These are phyloP conservation scores for Galerucella calmariensis DNA, from an alignment of 2,888 invertebrate species.

Conservation along the genomic window DNA sequence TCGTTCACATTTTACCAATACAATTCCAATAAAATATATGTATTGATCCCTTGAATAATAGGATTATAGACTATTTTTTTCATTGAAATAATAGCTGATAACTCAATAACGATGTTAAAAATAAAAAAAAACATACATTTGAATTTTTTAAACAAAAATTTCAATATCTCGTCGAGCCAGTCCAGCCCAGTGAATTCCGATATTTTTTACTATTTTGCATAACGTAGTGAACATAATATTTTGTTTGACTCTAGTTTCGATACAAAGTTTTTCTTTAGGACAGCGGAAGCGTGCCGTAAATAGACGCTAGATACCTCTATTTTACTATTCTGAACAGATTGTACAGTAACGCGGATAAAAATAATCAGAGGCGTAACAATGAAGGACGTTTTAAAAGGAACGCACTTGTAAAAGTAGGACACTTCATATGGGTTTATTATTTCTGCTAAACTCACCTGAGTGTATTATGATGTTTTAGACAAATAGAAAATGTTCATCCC, in stretches of 20 bases:
- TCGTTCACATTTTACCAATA: too few species aligned
- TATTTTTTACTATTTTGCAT: slow-evolving; percentile 9
- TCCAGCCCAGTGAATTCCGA: neutral
- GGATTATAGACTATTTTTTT: too few species aligned
- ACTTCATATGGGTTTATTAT: neutral
- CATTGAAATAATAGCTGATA: too few species aligned
- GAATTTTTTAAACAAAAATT: too few species aligned
- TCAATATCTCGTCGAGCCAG: neutral
- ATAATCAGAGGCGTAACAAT: neutral
- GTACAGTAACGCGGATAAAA: neutral
- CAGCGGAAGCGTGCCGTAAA: slow-evolving; percentile 11
- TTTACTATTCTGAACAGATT: slow-evolving; percentile 11
- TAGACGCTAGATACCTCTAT: slow-evolving; percentile 9
- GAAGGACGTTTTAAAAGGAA: neutral
- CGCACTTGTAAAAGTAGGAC: neutral
- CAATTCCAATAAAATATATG: too few species aligned
- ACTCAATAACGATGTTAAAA: too few species aligned
- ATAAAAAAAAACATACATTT: too few species aligned
- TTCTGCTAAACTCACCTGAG: neutral
- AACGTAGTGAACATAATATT: neutral
- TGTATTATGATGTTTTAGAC: too few species aligned
- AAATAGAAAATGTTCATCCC: too few species aligned
- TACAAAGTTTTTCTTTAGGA: slow-evolving; percentile 8
- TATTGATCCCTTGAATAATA: too few species aligned
- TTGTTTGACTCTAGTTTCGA: slow-evolving; percentile 8